Percentiles rank a stretch among this genome's conserved stretches.
Evolutionary conservation across 2,113 vertebrate species (phyloP).

Genomic region (Triplophysa tibetana): DNA sequence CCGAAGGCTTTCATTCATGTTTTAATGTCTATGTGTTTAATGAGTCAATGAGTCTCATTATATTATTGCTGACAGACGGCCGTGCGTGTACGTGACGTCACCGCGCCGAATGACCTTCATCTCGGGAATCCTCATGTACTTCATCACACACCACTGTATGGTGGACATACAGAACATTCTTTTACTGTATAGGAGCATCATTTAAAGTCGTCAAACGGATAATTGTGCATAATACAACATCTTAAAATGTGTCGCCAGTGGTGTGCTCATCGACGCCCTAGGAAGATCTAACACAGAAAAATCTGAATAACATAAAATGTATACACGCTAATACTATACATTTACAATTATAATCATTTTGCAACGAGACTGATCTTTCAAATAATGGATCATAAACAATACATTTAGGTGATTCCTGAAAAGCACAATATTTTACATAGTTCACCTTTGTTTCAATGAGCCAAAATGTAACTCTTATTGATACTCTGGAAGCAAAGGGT

Average conservation of each 20-base stretch:
- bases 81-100: background rate
- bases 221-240: background rate
- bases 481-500: too few species aligned
- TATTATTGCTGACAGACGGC: slow-evolving; percentile 1
- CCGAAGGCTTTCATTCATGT: background rate
- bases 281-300: background rate
- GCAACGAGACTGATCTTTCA: background rate
- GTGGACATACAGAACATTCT: slow-evolving; percentile 11
- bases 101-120: slow-evolving; percentile 26
- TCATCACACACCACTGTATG: slow-evolving; percentile 24
- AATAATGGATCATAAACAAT: background rate
- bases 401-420: background rate
- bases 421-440: background rate
- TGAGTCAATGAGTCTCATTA: background rate
- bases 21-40: background rate
- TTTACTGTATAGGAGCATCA: background rate
- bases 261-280: background rate
- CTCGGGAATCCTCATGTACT: slow-evolving; percentile 34
- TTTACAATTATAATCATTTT: background rate
- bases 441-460: too few species aligned
- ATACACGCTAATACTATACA: background rate
- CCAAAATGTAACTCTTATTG: background rate
- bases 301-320: background rate
- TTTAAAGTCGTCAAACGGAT: background rate
- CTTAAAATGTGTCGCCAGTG: background rate